Conservation (phyloP, 2,888 invertebrate species). For the Syritta pipiens region DNA sequence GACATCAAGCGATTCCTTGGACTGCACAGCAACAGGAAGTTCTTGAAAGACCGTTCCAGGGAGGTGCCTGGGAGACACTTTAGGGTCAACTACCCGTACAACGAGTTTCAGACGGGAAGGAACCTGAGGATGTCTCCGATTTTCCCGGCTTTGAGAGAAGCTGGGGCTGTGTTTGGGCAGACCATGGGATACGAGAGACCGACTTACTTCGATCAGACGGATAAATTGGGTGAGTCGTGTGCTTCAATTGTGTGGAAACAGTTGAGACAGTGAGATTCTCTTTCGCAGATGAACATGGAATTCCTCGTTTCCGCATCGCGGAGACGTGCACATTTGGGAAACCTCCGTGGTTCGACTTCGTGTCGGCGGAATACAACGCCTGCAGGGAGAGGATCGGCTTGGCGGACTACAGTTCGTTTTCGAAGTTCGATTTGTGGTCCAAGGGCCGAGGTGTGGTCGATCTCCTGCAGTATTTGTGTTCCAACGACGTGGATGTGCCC, state of each 20-base stretch:
- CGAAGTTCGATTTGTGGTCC: slow-evolving; percentile 96
- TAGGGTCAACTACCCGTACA: slow-evolving; percentile 89
- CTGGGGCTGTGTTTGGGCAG: slow-evolving; percentile 97
- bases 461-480: slow-evolving; percentile 94
- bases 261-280: slow-evolving; percentile 48
- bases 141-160: slow-evolving; percentile 92
- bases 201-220: slow-evolving; percentile 88
- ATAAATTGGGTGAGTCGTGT: slow-evolving; percentile 77
- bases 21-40: slow-evolving; percentile 96
- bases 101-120: slow-evolving; percentile 92
- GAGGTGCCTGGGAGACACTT: slow-evolving; percentile 95
- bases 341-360: slow-evolving; percentile 95
- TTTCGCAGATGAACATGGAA: slow-evolving; percentile 75
- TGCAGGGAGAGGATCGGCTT: slow-evolving; percentile 95
- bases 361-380: slow-evolving; percentile 93
- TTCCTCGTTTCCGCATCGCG: slow-evolving; percentile 82
- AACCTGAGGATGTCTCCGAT: slow-evolving; percentile 96
- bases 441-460: slow-evolving; percentile 93
- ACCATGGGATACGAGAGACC: slow-evolving; percentile 99
- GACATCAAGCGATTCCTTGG: slow-evolving; percentile 95
- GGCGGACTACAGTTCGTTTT: slow-evolving; percentile 98
- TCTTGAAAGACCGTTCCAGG: slow-evolving; percentile 92
- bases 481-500: slow-evolving; percentile 97
- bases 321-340: slow-evolving; percentile 92
- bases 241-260: background rate